phyloP scores from a whole-genome alignment of 1,140 invertebrate genomes.

The Drosophila ambigua region DNA sequence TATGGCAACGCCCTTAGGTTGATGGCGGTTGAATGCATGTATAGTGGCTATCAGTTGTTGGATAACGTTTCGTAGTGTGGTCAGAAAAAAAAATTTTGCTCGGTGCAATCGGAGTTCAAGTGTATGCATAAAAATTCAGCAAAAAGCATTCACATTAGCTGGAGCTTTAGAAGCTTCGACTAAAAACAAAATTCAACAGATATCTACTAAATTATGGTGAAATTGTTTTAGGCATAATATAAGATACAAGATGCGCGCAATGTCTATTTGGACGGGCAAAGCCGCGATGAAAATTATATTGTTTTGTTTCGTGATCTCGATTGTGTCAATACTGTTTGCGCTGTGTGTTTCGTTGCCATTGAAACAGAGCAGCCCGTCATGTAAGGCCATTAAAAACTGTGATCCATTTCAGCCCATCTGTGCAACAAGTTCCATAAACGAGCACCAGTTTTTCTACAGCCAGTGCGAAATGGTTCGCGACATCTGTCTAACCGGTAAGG shows the following conservation, averaged over 20 bases:
- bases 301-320: conserved; percentile 42
- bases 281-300: conserved; percentile 29
- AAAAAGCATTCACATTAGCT: neutral
- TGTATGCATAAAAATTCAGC: neutral
- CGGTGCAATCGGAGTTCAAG: conserved; percentile 11
- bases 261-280: conserved; percentile 7
- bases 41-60: conserved; percentile 66
- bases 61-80: conserved; percentile 34
- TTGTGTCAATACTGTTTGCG: conserved; percentile 36
- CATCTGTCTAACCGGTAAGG: conserved; percentile 72
- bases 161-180: conserved; percentile 3
- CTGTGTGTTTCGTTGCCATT: conserved; percentile 48
- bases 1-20: conserved; percentile 58
- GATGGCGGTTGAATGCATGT: conserved; percentile 29
- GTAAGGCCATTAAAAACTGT: conserved; percentile 53
- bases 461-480: conserved; percentile 79
- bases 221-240: neutral
- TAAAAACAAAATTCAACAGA: neutral
- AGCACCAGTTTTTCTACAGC: conserved; percentile 81
- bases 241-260: conserved; percentile 16
- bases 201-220: conserved; percentile 3
- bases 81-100: conserved; percentile 13
- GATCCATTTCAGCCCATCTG: conserved; percentile 72
- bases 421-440: conserved; percentile 46
- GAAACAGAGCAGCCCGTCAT: conserved; percentile 34